Evolutionary conservation across 1,140 invertebrate genomes (phyloP).

Genomic region (Ectropis grisescens): DNA sequence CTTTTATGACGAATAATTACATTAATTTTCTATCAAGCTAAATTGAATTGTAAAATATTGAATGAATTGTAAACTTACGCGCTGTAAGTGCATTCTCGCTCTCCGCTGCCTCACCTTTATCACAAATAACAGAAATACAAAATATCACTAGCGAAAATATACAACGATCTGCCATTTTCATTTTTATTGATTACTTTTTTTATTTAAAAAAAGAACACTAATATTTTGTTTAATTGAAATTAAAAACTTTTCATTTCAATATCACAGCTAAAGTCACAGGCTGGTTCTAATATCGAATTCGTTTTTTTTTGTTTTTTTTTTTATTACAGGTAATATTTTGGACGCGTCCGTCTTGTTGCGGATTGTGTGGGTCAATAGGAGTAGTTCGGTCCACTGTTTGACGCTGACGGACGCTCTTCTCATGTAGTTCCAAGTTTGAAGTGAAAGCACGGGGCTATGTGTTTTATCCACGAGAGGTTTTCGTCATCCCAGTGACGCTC

Average conservation of each 20-base stretch:
- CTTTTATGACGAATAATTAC: too few species aligned
- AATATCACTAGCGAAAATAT: conserved; percentile 35
- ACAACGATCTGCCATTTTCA: conserved; percentile 35
- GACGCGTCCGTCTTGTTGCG: conserved; percentile 38
- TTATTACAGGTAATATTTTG: neutral
- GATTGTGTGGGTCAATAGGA: conserved; percentile 34
- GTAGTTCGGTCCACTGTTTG: conserved; percentile 19
- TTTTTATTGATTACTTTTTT: conserved; percentile 6
- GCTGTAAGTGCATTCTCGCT: conserved; percentile 27
- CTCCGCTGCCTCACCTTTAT: conserved; percentile 41
- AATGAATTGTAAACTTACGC: conserved; percentile 35
- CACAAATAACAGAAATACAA: conserved; percentile 34
- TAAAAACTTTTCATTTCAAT: conserved; percentile 3
- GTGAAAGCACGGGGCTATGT: conserved; percentile 59
- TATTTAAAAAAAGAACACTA: too few species aligned
- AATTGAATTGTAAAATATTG: too few species aligned
- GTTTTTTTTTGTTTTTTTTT: too few species aligned
- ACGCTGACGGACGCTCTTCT: conserved; percentile 31
- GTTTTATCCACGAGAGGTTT: conserved; percentile 59
- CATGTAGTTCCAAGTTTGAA: conserved; percentile 57
- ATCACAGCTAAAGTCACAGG: too few species aligned
- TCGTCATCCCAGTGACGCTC: conserved; percentile 50
- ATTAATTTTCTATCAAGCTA: too few species aligned
- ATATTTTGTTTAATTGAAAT: conserved; percentile 2
- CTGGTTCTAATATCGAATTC: too few species aligned